Evolutionary conservation across 2,888 invertebrate species (phyloP).

Genomic region (Ichneumoninae sp.): DNA sequence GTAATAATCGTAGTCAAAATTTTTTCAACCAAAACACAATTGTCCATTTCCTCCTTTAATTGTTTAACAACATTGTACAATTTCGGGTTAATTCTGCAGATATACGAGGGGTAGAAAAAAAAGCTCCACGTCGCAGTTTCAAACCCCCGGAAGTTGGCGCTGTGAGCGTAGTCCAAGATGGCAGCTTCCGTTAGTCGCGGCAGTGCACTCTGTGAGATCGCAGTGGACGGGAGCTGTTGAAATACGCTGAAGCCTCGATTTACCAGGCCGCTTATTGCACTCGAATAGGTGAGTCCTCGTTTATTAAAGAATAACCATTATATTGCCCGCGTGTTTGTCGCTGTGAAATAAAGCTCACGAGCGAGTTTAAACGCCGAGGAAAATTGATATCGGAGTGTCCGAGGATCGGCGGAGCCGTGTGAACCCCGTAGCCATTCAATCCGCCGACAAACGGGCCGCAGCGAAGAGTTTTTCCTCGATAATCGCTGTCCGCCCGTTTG

Average conservation of each 20-base stretch:
- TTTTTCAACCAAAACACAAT: not conserved
- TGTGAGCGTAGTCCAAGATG: constrained; percentile 74
- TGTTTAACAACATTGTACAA: not conserved
- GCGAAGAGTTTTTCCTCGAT: not conserved
- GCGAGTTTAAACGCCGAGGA: constrained; percentile 7
- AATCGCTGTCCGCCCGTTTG: too few relatives aligned
- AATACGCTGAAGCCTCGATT: constrained; percentile 81
- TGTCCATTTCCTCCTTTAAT: not conserved
- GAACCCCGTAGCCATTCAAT: constrained; percentile 79
- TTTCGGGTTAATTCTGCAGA: not conserved
- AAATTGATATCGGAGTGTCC: constrained; percentile 27
- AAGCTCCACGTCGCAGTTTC: constrained; percentile 58
- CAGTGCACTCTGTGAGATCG: constrained; percentile 83
- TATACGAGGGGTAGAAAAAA: not conserved
- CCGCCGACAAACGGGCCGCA: constrained; percentile 54
- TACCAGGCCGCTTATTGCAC: constrained; percentile 82
- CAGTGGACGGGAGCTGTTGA: constrained; percentile 83
- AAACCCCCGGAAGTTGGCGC: constrained; percentile 68
- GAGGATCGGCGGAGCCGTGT: constrained; percentile 71
- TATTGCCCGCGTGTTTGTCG: constrained; percentile 5
- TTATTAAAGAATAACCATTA: constrained; percentile 49
- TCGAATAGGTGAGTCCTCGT: constrained; percentile 79
- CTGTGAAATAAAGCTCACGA: constrained; percentile 4
- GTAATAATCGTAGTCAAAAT: not conserved
- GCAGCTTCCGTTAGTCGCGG: constrained; percentile 81